Evolutionary conservation across 30 jellyfish, hydroid and myxozoan species (phyloP).

Genomic region (Aurelia sp.): DNA sequence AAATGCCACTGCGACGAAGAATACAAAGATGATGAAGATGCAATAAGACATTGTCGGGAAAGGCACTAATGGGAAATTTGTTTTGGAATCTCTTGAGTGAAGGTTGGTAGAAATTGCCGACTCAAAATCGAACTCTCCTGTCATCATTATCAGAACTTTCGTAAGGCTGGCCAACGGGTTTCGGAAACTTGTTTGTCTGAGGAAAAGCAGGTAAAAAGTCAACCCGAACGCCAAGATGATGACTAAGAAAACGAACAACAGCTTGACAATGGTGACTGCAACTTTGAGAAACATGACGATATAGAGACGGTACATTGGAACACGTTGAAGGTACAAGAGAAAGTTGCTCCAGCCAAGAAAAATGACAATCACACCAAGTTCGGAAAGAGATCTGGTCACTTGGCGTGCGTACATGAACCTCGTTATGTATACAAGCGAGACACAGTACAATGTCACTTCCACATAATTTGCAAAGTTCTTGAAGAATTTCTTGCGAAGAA

Average conservation of each 20-base stretch:
- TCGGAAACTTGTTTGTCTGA: conserved; percentile 44
- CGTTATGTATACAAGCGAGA: conserved; percentile 5
- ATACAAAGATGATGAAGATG: conserved; percentile 20
- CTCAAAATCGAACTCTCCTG: conserved; percentile 76
- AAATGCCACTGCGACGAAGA: conserved; percentile 48
- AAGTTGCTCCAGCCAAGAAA: conserved; percentile 72
- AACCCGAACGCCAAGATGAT: conserved; percentile 57
- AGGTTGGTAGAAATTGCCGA: conserved; percentile 36
- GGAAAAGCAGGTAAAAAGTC: conserved; percentile 57
- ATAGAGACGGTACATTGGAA: conserved; percentile 57
- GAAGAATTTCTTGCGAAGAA: conserved; percentile 43
- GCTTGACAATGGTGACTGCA: conserved; percentile 48
- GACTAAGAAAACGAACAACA: conserved; percentile 53
- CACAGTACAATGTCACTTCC: conserved; percentile 13
- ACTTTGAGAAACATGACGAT: conserved; percentile 74
- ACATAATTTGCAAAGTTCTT: conserved; percentile 33
- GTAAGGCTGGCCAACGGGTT: conserved; percentile 41
- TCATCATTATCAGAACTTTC: conserved; percentile 69
- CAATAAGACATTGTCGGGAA: conserved; percentile 28
- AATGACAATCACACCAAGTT: conserved; percentile 63
- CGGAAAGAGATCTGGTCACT: conserved; percentile 11
- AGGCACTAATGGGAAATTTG: conserved; percentile 43
- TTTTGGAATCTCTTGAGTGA: conserved; percentile 14
- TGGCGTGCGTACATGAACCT: not conserved
- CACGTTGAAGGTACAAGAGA: conserved; percentile 62